Base-by-base conservation (phyloP, 2,113 vertebrate species). In the Chaetura pelagica region DNA sequence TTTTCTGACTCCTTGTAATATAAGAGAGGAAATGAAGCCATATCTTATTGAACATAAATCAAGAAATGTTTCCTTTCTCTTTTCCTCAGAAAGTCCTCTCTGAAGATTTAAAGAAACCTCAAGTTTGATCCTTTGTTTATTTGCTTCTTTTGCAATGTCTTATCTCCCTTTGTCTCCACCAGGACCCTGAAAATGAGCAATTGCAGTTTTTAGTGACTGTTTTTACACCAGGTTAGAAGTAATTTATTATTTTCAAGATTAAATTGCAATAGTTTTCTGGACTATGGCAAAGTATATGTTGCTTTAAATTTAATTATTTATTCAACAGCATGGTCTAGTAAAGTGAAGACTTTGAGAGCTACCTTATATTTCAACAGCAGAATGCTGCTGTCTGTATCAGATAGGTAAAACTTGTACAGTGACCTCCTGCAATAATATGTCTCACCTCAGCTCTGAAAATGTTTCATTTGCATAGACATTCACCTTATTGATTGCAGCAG, bases 391-490 rank as follows among this genome's bases (percentile, higher is more conserved):
- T 32, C n/a, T 81, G 12, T 46, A 6, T 68, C 1, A 7, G 26
- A 18, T 42, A 38, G 14, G 18, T 63, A 59, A 59, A 68, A 24
- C 14, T 77, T 64, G 38, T 38, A 64, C 10, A 54, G 40, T 72
- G 38, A 64, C 58, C n/a, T 84, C 58, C 67, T 82, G 54, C 3
- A 82, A 79, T 34, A 52, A 75, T 52, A 12, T 4, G 1, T 22
- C 49, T 92, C 57, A 68, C 27, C 27, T 89, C 77, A 79, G n/a
- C 49, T 40, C 46, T 58, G 58, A 75, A 89, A 84, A 78, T 76
- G 46, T 82, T 94, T 77, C 15, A 44, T 95, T 89, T 97, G 67
- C 93, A 81, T 71, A 89, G 68, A 69, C 18, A 58, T 79, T 85
- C 46, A 49, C 54, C 10, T 54, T 91, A 71, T 17, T 94, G 87